Conservation (phyloP, 2,888 invertebrate genomes). For the Coenonympha arcania region DNA sequence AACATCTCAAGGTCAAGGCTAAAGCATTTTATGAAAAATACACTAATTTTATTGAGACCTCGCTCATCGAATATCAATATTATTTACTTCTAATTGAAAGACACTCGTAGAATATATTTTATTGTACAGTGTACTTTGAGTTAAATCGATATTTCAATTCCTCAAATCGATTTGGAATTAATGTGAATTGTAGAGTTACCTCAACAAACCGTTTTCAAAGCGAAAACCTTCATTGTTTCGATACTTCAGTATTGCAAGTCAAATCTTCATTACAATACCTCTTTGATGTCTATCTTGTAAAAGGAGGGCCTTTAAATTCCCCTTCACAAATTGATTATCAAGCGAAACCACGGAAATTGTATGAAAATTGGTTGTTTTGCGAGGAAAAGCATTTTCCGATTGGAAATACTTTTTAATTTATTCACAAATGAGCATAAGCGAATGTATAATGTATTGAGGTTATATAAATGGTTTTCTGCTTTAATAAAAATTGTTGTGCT, state of each 20-base stretch:
- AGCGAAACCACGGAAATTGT: background rate
- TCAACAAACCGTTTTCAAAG: conserved; percentile 18
- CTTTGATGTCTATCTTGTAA: background rate
- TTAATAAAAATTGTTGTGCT: background rate
- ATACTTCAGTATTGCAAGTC: conserved; percentile 15
- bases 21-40: no score
- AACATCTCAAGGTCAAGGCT: no score
- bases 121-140: no score
- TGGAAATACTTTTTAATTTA: background rate
- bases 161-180: background rate
- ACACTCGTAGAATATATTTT: no score
- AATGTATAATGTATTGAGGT: background rate
- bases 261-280: conserved; percentile 13
- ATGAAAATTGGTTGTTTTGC: background rate
- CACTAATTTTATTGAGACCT: no score
- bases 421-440: background rate
- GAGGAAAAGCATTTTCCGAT: background rate
- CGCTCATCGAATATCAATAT: no score
- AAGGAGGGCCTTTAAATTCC: background rate
- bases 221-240: conserved; percentile 16
- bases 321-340: background rate
- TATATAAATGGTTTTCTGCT: background rate
- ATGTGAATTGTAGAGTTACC: background rate
- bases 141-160: no score
- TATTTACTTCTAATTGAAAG: no score